phyloP scores from a whole-genome alignment of 2,797 vertebrate genomes.

The Zenarchopterus dispar region DNA sequence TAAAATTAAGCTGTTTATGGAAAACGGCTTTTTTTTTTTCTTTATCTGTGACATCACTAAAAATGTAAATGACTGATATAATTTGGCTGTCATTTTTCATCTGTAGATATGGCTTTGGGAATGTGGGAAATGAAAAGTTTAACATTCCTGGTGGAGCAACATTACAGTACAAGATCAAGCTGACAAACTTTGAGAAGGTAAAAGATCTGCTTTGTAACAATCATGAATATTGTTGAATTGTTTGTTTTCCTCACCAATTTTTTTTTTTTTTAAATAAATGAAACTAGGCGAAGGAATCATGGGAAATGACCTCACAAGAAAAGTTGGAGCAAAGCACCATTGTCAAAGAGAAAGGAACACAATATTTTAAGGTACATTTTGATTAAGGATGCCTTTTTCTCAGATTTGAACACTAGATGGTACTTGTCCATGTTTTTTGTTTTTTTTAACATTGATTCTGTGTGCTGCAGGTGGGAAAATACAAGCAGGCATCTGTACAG shows the following conservation, averaged over 20 bases:
- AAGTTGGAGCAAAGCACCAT: constrained; percentile 93
- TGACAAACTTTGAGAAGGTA: constrained; percentile 95
- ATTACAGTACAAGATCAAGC: constrained; percentile 90
- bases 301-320: constrained; percentile 93
- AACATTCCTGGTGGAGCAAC: constrained; percentile 88
- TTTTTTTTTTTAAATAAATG: neutral
- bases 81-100: constrained; percentile 6
- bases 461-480: constrained; percentile 88
- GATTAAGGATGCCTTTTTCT: neutral
- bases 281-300: constrained; percentile 99
- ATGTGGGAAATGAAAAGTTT: constrained; percentile 85
- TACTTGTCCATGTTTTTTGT: constrained; percentile 8
- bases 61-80: too few species aligned
- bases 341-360: constrained; percentile 94
- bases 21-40: too few species aligned
- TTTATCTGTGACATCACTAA: too few species aligned
- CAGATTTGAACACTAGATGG: neutral
- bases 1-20: too few species aligned
- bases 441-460: constrained; percentile 19
- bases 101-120: constrained; percentile 92
- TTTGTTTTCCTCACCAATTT: neutral
- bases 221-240: neutral
- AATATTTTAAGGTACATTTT: constrained; percentile 91
- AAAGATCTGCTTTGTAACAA: constrained; percentile 6
- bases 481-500: constrained; percentile 90